These are phyloP conservation scores for Leucopsar rothschildi DNA, from an alignment of 2,113 vertebrate species.

Conservation along the genomic window DNA sequence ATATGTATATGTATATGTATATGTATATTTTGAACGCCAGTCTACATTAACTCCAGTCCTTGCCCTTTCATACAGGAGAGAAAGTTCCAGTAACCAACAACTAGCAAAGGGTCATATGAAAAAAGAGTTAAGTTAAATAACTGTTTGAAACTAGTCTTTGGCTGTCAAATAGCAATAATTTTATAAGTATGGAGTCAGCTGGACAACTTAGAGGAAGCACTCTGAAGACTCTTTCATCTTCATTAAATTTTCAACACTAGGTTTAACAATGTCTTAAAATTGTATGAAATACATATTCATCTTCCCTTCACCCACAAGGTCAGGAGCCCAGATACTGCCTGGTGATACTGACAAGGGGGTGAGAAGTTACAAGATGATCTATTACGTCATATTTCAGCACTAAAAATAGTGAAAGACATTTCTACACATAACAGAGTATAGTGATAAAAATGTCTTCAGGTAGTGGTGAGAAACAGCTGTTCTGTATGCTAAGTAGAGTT, in stretches of 20 bases:
- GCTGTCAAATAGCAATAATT: not conserved
- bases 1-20: rapidly evolving
- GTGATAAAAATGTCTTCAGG: not conserved
- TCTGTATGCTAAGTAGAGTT: not conserved
- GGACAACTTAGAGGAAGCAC: not conserved
- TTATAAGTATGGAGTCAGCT: not conserved
- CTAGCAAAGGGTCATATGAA: not conserved
- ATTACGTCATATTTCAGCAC: not conserved
- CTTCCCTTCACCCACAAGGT: not conserved
- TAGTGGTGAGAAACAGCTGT: not conserved
- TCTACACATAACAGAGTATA: not conserved
- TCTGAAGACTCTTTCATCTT: not conserved
- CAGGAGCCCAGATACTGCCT: not conserved
- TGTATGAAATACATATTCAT: not conserved
- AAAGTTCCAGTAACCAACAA: not conserved
- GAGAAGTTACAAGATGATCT: not conserved
- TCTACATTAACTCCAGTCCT: not conserved
- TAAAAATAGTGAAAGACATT: not conserved
- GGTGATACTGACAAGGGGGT: not conserved
- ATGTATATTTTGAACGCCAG: not conserved
- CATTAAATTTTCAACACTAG: not conserved
- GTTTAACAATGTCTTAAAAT: not conserved
- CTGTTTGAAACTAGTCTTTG: not conserved
- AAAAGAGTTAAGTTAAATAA: not conserved
- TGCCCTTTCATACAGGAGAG: not conserved